Percentiles rank a stretch among this genome's conserved stretches.
Evolutionary conservation across 1,140 invertebrate species (phyloP).

Genomic region (Seison nebaliae): DNA sequence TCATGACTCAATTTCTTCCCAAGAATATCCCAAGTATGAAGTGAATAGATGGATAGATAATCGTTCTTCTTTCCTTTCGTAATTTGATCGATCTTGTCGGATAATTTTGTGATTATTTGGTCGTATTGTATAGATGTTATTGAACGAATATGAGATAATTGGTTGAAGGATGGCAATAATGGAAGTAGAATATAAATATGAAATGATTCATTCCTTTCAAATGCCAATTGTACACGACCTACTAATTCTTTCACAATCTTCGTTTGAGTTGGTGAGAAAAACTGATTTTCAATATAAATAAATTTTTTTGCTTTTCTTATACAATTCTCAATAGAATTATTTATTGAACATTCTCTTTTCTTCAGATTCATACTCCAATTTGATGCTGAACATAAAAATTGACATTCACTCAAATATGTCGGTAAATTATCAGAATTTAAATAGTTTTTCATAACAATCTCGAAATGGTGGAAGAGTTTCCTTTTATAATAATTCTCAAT

Average conservation of each 20-base stretch:
- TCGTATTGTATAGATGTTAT: conserved; percentile 67
- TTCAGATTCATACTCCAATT: conserved; percentile 67
- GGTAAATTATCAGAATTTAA: too few species aligned
- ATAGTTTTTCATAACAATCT: too few species aligned
- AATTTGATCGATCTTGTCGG: conserved; percentile 27
- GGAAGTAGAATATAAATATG: conserved; percentile 76
- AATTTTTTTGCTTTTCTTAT: conserved; percentile 70
- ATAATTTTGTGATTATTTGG: conserved; percentile 55
- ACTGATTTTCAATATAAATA: conserved; percentile 89
- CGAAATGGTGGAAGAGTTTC: too few species aligned
- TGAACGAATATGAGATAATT: too few species aligned
- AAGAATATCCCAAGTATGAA: too few species aligned
- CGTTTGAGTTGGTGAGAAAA: conserved; percentile 52
- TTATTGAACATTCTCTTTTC: conserved; percentile 59
- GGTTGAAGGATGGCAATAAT: conserved; percentile 58
- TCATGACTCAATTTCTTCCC: conserved; percentile 40
- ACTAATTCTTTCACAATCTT: not conserved
- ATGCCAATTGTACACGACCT: not conserved
- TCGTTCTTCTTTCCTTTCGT: too few species aligned
- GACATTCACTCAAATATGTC: not conserved
- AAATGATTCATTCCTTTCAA: conserved; percentile 37
- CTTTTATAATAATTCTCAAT: too few species aligned
- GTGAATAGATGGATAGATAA: too few species aligned
- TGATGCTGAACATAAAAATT: conserved; percentile 37
- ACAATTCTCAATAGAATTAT: conserved; percentile 65